A percentile compares a stretch with the other conserved stretches of the same genome.
Conservation (phyloP, 2,797 vertebrate genomes). For the Tapera naevia region DNA sequence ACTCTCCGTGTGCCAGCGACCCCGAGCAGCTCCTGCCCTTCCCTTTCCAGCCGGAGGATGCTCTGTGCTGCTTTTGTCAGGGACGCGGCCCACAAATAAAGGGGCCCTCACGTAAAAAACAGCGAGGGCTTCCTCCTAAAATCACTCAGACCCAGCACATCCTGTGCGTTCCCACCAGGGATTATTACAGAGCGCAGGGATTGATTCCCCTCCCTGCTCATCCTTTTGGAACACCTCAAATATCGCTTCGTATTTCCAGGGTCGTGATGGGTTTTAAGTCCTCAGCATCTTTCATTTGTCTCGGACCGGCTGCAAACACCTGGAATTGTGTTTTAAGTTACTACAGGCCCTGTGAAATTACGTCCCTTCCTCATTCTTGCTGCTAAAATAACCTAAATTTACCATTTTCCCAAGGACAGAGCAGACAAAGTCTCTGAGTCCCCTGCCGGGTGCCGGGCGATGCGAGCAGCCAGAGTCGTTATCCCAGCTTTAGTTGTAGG, state of each 20-base stretch:
- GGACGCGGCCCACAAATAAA: not conserved
- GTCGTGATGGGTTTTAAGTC: not conserved
- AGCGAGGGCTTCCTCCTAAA: accelerated
- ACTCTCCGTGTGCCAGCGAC: not conserved
- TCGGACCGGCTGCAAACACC: not conserved
- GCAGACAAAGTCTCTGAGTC: not conserved
- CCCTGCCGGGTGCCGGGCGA: accelerated
- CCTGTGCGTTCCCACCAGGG: not conserved
- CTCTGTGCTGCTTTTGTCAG: not conserved
- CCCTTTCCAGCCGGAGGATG: not conserved
- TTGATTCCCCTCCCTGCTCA: not conserved
- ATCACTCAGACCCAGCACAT: not conserved
- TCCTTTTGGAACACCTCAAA: not conserved
- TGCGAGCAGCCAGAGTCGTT: not conserved
- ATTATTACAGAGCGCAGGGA: accelerated
- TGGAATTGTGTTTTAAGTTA: not conserved
- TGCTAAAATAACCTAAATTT: not conserved
- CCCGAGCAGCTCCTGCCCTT: not conserved
- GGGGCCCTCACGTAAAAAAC: accelerated
- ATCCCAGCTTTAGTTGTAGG: not conserved
- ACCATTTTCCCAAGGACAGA: not conserved
- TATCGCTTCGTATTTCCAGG: not conserved
- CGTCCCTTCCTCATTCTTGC: not conserved
- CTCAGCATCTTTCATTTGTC: not conserved
- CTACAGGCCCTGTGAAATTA: not conserved